Conservation (phyloP, 2,888 invertebrate species). For the Andrena praecox region DNA sequence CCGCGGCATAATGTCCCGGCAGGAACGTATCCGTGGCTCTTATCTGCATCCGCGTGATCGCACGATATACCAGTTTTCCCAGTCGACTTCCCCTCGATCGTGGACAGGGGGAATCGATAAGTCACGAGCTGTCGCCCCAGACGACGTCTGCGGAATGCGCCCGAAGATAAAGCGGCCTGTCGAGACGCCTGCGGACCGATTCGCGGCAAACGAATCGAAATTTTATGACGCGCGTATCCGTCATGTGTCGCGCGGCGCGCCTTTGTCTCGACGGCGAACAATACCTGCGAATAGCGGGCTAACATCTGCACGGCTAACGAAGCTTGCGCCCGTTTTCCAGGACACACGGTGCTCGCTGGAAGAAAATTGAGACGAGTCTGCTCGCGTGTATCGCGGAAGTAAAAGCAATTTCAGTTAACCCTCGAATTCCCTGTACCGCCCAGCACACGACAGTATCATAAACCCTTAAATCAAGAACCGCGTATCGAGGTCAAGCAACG, state of each 20-base stretch:
- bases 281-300: too few relatives aligned
- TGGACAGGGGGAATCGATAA: slow-evolving; percentile 31
- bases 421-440: too few relatives aligned
- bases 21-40: background rate
- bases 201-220: slow-evolving; percentile 17
- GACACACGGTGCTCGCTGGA: too few relatives aligned
- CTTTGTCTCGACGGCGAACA: background rate
- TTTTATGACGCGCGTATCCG: slow-evolving; percentile 32
- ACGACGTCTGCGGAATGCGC: slow-evolving; percentile 11
- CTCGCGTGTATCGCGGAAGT: slow-evolving; percentile 1
- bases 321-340: too few relatives aligned
- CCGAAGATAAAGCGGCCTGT: slow-evolving; percentile 11
- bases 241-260: background rate
- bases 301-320: too few relatives aligned
- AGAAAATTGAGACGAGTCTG: background rate
- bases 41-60: slow-evolving; percentile 1
- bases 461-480: too few relatives aligned
- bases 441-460: too few relatives aligned
- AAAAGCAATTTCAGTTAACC: background rate
- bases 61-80: slow-evolving; percentile 3
- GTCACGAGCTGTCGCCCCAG: slow-evolving; percentile 19
- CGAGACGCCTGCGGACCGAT: slow-evolving; percentile 20
- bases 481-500: slow-evolving; percentile 1
- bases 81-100: slow-evolving; percentile 5
- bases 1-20: slow-evolving; percentile 1